Evolutionary conservation across 2,113 vertebrate genomes (phyloP).

Genomic region (Ceratotherium simum): DNA sequence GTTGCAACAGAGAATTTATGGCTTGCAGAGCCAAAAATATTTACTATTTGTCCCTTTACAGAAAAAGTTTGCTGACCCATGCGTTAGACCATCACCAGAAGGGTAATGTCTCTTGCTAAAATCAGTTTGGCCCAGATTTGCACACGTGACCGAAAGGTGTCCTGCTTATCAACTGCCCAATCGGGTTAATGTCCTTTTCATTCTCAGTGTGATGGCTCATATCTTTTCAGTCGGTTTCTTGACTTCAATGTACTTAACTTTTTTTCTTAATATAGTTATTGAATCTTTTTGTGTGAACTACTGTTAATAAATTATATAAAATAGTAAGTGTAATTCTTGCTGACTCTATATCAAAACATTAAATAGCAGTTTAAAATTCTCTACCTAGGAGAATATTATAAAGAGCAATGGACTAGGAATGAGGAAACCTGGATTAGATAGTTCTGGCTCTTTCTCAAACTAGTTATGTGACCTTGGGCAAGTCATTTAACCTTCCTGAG

Average conservation of each 20-base stretch:
- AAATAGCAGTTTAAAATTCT: neutral
- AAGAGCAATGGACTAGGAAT: neutral
- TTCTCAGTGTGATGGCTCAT: neutral
- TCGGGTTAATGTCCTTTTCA: conserved; percentile 1
- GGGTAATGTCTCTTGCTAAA: neutral
- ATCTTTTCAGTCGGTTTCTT: neutral
- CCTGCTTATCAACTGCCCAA: neutral
- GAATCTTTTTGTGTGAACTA: neutral
- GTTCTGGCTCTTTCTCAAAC: neutral
- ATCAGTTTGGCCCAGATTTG: neutral
- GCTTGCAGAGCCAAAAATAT: neutral
- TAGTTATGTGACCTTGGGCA: neutral
- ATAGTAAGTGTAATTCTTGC: neutral
- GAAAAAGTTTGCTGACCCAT: neutral
- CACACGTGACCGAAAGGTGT: neutral
- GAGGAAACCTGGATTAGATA: neutral
- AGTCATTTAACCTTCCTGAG: neutral
- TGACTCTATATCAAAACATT: conserved; percentile 3
- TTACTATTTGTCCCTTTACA: neutral
- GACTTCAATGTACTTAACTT: neutral
- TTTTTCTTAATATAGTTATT: neutral
- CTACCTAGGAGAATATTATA: neutral
- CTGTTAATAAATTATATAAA: neutral
- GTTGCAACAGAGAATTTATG: neutral
- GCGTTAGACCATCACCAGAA: neutral